Conservation (phyloP, 2,113 vertebrate genomes). For the Oryzias javanicus region DNA sequence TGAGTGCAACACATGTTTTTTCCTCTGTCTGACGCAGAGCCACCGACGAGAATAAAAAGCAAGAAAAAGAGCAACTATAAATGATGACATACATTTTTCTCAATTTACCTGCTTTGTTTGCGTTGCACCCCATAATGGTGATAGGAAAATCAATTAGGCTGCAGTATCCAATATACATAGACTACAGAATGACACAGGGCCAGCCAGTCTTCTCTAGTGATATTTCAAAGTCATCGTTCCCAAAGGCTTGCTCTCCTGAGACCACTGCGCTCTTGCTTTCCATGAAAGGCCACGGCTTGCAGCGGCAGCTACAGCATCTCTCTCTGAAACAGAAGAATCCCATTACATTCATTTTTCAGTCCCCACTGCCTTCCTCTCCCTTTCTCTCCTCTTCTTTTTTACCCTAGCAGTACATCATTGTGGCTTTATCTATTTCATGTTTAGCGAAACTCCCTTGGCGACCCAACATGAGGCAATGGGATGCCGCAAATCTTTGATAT, state of each 20-base stretch:
- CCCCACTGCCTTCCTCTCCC: constrained; percentile 20
- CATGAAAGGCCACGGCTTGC: constrained; percentile 52
- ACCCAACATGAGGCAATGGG: constrained; percentile 65
- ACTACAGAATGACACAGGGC: constrained; percentile 55
- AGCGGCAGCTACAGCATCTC: constrained; percentile 37
- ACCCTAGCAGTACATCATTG: constrained; percentile 49
- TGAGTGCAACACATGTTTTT: neutral
- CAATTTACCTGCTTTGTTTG: constrained; percentile 49
- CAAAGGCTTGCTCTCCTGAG: constrained; percentile 58
- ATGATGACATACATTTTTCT: constrained; percentile 49
- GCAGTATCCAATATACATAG: constrained; percentile 58
- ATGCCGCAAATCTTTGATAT: constrained; percentile 79
- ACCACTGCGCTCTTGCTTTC: constrained; percentile 52
- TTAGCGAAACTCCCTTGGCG: constrained; percentile 76
- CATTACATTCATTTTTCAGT: constrained; percentile 64
- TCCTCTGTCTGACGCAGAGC: neutral
- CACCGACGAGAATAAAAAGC: constrained; percentile 11
- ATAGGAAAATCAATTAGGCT: constrained; percentile 58
- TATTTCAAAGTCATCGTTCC: constrained; percentile 58
- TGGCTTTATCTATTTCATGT: constrained; percentile 77
- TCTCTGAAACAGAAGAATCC: constrained; percentile 62
- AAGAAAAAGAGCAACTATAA: constrained; percentile 13
- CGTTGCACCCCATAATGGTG: constrained; percentile 38
- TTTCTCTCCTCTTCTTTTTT: constrained; percentile 15
- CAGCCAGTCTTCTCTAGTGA: constrained; percentile 53